Base-by-base conservation (phyloP, 2,888 invertebrate species). In the Hirtodrosophila histrioides region DNA sequence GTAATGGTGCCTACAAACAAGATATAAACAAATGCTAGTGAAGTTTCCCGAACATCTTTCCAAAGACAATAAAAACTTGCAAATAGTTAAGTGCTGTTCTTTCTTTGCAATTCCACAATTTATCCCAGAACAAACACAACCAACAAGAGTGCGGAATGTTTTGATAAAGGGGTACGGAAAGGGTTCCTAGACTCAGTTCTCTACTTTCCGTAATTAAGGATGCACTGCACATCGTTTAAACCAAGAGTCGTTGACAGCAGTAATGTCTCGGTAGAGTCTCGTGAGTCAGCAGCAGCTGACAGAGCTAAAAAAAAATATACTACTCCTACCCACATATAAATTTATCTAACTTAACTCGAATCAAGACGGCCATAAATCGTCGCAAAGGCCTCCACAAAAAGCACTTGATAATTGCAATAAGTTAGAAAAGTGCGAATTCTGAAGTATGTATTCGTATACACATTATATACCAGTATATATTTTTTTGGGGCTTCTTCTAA, bases 221-320 rank as follows among this genome's bases (percentile, higher is more conserved):
- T 84, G 81, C 84, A 69, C 60, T 81, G 78, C 84, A 84, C 84
- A 84, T 81, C 79, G 67, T 53, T 62, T 39, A 53, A 54, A 45
- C 63, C 56, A 69, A 78, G 63, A 78, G 84, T 81, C 86, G 81
- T 83, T 86, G 85, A 81, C 85, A 81, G 81, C 73, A 64, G 57
- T 54, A 63, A 67, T 56, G 69, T 54, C 69, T 69, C 58, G 71
- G 71, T 49, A 62, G 57, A 69, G 49, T 53, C 45, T 45, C 40
- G 60, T 84, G 84, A 84, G 69, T 81, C 78, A 81, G 61, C 64
- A 12, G 62, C 64, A 17, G 62, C 44, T 39, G 49, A 55, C 57
- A 62, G 50, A 10, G 50, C 11, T 11, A 55, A 44, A 40, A 35
- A 53, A 24, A 55, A 35, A 35, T 33, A 12, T 50, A 48, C 33